phyloP scores from a whole-genome alignment of 2,113 vertebrate species.

The Oenanthe melanoleuca region DNA sequence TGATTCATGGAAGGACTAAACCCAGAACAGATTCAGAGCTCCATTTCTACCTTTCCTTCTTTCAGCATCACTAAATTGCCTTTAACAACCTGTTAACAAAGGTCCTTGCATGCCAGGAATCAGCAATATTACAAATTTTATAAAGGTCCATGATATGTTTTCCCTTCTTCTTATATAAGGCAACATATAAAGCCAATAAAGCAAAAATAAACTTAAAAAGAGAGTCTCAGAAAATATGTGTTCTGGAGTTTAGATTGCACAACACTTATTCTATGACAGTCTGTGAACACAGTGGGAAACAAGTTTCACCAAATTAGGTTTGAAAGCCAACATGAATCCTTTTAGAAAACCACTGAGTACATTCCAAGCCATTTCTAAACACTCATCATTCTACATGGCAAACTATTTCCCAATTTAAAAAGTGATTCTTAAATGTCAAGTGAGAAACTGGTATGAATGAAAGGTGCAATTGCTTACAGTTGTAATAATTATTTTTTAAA shows the following conservation, averaged over 20 bases:
- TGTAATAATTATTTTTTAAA: background rate
- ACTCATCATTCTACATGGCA: background rate
- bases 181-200: background rate
- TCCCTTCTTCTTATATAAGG: background rate
- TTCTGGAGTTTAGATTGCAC: background rate
- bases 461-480: background rate
- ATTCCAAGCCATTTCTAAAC: slow-evolving; percentile 11
- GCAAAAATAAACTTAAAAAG: background rate
- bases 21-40: background rate
- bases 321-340: background rate
- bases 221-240: background rate
- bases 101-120: background rate
- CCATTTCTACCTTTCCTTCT: background rate
- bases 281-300: background rate
- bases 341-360: background rate
- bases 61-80: background rate
- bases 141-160: background rate
- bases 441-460: background rate
- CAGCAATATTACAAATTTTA: background rate
- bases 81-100: background rate
- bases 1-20: background rate
- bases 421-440: background rate
- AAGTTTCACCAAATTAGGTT: background rate
- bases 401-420: slow-evolving; percentile 11
- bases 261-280: background rate